phyloP scores from a whole-genome alignment of 1,140 invertebrate genomes.

The Hyphantria cunea region DNA sequence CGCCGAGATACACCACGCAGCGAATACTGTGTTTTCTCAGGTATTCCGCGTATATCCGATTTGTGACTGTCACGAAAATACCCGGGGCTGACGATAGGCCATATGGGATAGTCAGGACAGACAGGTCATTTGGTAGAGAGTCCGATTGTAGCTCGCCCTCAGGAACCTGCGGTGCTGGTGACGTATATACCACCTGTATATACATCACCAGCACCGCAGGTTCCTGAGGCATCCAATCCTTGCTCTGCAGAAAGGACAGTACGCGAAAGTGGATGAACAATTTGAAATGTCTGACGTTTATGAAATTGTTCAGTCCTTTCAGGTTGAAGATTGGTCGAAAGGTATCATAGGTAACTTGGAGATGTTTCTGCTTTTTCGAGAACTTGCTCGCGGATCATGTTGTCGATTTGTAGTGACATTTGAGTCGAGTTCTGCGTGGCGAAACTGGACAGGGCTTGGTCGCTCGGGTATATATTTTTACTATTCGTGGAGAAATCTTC shows the following conservation, averaged over 20 bases:
- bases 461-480: no score
- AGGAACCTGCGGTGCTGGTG: background rate
- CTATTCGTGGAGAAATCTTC: no score
- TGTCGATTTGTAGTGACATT: no score
- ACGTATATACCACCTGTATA: background rate
- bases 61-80: background rate
- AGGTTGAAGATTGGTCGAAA: background rate
- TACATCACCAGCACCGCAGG: no score
- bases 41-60: background rate
- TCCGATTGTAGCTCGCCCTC: background rate
- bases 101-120: no score
- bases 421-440: no score
- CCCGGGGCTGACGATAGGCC: background rate
- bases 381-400: no score
- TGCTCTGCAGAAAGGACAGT: background rate
- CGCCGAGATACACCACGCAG: no score
- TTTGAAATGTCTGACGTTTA: background rate
- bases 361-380: no score
- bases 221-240: background rate
- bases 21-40: background rate
- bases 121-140: background rate
- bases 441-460: no score
- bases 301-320: background rate
- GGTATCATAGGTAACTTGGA: background rate
- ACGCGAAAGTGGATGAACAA: background rate